Conservation (phyloP, 2,888 invertebrate species). For the Philaethria dido region DNA sequence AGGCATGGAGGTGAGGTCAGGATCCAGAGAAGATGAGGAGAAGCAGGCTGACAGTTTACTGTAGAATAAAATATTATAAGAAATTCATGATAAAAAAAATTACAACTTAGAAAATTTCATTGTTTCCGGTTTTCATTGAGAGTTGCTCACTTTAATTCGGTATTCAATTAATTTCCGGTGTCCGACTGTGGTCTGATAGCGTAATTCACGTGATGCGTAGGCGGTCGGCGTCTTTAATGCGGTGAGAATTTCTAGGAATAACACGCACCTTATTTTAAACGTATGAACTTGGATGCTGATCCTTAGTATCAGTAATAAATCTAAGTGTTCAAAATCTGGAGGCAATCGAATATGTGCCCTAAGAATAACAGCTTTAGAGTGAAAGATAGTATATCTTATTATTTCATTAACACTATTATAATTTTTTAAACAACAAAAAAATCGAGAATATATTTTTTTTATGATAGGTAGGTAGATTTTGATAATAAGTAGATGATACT, state of each 20-base stretch:
- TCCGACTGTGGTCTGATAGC: conserved; percentile 51
- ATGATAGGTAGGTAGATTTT: too few species aligned
- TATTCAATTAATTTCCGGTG: conserved; percentile 75
- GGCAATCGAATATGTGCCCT: not conserved
- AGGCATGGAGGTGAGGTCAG: too few species aligned
- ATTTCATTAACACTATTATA: too few species aligned
- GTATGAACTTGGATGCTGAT: conserved; percentile 18
- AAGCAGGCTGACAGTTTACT: too few species aligned
- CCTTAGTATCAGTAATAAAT: conserved; percentile 8
- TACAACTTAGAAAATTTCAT: conserved; percentile 5
- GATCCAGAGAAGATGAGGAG: too few species aligned
- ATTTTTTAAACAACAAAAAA: too few species aligned
- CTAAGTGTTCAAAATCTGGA: conserved; percentile 12
- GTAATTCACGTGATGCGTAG: conserved; percentile 59
- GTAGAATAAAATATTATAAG: not conserved
- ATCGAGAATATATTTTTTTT: too few species aligned
- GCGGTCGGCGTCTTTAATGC: conserved; percentile 62
- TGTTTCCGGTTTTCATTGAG: conserved; percentile 25
- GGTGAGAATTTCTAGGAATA: conserved; percentile 49
- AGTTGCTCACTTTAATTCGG: conserved; percentile 57
- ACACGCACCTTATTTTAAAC: conserved; percentile 23
- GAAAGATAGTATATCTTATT: too few species aligned
- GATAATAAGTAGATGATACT: too few species aligned
- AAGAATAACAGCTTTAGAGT: not conserved
- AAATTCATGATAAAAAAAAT: not conserved